These are phyloP conservation scores for Drosophila eugracilis DNA, from an alignment of 1,140 invertebrate genomes.

Conservation along the genomic window DNA sequence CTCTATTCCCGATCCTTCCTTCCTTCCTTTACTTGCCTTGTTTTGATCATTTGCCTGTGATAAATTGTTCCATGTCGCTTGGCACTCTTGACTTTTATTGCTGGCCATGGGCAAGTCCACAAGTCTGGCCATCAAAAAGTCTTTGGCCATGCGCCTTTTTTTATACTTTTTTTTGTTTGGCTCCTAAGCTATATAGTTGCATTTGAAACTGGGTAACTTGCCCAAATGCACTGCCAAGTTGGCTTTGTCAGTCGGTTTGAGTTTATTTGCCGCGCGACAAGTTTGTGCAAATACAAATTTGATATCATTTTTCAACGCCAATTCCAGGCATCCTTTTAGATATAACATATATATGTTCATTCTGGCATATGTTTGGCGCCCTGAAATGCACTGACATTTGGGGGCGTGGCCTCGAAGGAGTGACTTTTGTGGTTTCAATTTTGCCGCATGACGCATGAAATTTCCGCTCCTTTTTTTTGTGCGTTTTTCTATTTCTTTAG, in stretches of 20 bases:
- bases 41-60: conserved; percentile 79
- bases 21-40: too few relatives aligned
- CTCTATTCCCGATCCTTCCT: conserved; percentile 16
- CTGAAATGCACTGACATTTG: conserved; percentile 23
- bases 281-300: conserved; percentile 60
- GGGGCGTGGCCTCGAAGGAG: conserved; percentile 30
- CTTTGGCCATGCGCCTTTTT: conserved; percentile 39
- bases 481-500: conserved; percentile 17
- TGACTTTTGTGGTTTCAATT: conserved; percentile 62
- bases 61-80: conserved; percentile 76
- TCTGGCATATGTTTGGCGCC: conserved; percentile 27
- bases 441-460: conserved; percentile 58
- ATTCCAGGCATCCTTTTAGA: conserved; percentile 13
- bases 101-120: conserved; percentile 62
- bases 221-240: conserved; percentile 39
- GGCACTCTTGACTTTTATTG: conserved; percentile 81
- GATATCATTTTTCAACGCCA: conserved; percentile 64
- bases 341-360: conserved; percentile 27
- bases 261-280: conserved; percentile 58
- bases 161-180: background rate
- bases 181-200: background rate
- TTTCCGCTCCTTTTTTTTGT: conserved; percentile 44
- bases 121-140: conserved; percentile 62
- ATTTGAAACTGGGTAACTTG: conserved; percentile 55
- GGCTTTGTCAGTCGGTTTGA: conserved; percentile 22